Conservation (phyloP, 2,113 vertebrate species). For the Lamprotornis superbus region DNA sequence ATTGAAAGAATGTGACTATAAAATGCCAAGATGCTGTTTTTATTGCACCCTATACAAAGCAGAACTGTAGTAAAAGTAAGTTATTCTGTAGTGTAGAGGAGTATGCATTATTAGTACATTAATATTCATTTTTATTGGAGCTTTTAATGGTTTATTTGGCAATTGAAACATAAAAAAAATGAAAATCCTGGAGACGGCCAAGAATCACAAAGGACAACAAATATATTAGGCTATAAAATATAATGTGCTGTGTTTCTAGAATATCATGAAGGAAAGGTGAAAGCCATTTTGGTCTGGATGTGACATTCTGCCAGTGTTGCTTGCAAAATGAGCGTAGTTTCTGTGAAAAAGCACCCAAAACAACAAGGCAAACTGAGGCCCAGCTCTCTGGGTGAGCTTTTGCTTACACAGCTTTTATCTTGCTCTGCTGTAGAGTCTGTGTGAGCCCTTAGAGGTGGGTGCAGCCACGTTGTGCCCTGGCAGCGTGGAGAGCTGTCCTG, state of each 20-base stretch:
- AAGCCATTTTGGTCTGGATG: neutral
- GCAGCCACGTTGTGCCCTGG: neutral
- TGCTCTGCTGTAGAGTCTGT: neutral
- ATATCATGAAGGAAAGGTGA: neutral
- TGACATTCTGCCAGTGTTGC: neutral
- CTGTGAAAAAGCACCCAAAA: neutral
- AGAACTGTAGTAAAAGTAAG: slow-evolving; percentile 46
- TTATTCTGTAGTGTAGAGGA: neutral
- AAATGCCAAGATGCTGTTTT: slow-evolving; percentile 36
- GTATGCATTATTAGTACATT: slow-evolving; percentile 26
- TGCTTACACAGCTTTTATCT: neutral
- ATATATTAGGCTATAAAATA: neutral
- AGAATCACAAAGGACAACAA: slow-evolving; percentile 17
- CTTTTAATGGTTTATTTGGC: slow-evolving; percentile 49
- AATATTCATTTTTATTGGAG: slow-evolving; percentile 48
- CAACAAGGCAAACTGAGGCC: neutral
- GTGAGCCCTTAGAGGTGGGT: neutral
- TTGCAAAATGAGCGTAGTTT: neutral
- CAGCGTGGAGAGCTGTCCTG: neutral
- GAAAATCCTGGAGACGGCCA: neutral
- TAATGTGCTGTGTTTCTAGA: neutral
- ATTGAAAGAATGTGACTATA: slow-evolving; percentile 15
- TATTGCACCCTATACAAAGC: slow-evolving; percentile 2
- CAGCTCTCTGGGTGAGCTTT: neutral
- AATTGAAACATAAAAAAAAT: slow-evolving; percentile 16